Conservation (phyloP, 2,113 vertebrate species). For the Cheilinus undulatus region DNA sequence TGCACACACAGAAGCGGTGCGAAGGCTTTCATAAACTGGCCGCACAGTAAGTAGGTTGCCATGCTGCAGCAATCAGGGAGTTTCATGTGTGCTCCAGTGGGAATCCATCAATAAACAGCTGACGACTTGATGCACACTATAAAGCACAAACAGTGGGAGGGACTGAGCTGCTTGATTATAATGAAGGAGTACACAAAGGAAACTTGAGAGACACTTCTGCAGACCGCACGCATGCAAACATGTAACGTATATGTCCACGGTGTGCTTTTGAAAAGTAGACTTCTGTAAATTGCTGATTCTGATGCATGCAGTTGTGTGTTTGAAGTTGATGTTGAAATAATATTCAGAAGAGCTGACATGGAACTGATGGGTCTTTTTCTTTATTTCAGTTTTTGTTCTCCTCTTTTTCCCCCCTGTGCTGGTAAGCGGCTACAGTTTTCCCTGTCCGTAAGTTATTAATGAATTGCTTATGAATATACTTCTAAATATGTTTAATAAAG, state of each 20-base stretch:
- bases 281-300: not conserved
- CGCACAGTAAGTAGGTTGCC: constrained; percentile 51
- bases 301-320: not conserved
- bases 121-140: constrained; percentile 35
- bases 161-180: constrained; percentile 28
- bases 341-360: constrained; percentile 31
- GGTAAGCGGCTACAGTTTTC: constrained; percentile 45
- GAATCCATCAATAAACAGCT: constrained; percentile 65
- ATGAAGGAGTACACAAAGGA: constrained; percentile 44
- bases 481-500: not conserved
- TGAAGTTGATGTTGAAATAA: constrained; percentile 12
- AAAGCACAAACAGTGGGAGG: constrained; percentile 34
- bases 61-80: constrained; percentile 39
- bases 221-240: not conserved
- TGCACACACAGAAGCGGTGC: not conserved
- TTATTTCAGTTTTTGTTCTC: constrained; percentile 33
- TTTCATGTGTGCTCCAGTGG: constrained; percentile 46
- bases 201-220: constrained; percentile 18
- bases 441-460: constrained; percentile 23
- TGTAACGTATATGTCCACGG: not conserved
- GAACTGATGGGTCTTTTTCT: constrained; percentile 43
- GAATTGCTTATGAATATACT: not conserved
- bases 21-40: constrained; percentile 30
- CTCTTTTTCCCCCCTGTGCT: constrained; percentile 21
- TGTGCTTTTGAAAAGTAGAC: not conserved